Evolutionary conservation across 64 coral and sea anemone species (phyloP).

Genomic region (Actinia tenebrosa): DNA sequence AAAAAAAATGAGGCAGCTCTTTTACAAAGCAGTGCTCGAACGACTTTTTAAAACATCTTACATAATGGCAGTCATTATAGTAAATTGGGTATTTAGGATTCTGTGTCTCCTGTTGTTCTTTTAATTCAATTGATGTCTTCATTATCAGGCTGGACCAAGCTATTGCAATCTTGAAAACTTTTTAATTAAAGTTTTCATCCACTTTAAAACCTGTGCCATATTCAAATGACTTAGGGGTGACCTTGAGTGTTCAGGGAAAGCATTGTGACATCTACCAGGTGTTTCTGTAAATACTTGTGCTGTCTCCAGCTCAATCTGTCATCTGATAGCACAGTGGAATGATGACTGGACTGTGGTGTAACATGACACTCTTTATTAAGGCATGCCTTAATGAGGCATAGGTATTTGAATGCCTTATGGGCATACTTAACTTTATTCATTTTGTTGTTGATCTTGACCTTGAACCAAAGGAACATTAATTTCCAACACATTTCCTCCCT

Average conservation of each 20-base stretch:
- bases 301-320: conserved; percentile 11
- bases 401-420: conserved; percentile 21
- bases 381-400: conserved; percentile 9
- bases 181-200: conserved; percentile 17
- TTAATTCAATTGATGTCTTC: too few species aligned
- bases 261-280: conserved; percentile 22
- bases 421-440: conserved; percentile 35
- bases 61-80: too few species aligned
- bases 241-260: conserved; percentile 23
- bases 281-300: conserved; percentile 15
- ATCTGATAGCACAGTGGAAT: not conserved
- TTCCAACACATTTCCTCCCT: conserved; percentile 35
- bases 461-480: conserved; percentile 29
- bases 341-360: conserved; percentile 3
- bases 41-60: too few species aligned
- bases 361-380: conserved; percentile 10
- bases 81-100: too few species aligned
- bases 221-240: conserved; percentile 15
- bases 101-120: too few species aligned
- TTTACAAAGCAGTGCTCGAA: too few species aligned
- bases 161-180: too few species aligned
- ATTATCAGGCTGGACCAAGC: too few species aligned
- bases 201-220: conserved; percentile 1
- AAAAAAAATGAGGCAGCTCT: too few species aligned
- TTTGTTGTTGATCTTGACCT: conserved; percentile 17